Evolutionary conservation across 2,113 vertebrate species (phyloP).

Genomic region (Hyperopisus bebe): DNA sequence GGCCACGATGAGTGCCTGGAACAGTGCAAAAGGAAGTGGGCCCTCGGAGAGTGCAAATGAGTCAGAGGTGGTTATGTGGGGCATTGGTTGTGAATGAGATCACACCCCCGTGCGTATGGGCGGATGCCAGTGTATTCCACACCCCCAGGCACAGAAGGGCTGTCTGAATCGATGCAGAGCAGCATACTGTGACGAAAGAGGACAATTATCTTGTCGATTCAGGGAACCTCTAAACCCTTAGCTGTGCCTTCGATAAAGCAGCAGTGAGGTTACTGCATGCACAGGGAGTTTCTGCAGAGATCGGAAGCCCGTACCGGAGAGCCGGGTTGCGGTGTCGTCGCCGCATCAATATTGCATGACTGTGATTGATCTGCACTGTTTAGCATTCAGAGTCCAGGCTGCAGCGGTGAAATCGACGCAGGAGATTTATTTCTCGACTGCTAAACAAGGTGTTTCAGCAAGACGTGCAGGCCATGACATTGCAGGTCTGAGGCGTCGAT

Average conservation of each 20-base stretch:
- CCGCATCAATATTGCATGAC: slow-evolving; percentile 1
- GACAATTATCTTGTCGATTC: not conserved
- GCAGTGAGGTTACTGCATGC: not conserved
- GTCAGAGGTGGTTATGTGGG: not conserved
- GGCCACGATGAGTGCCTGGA: not conserved
- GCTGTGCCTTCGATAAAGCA: not conserved
- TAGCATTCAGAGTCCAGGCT: slow-evolving; percentile 24
- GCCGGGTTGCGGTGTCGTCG: not conserved
- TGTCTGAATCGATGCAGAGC: not conserved
- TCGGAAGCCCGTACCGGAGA: not conserved
- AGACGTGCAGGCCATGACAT: slow-evolving; percentile 36
- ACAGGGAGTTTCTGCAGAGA: not conserved
- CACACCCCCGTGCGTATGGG: not conserved
- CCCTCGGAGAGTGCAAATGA: not conserved
- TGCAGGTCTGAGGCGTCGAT: slow-evolving; percentile 51
- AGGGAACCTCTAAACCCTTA: not conserved
- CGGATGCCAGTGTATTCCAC: not conserved
- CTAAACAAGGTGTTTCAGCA: slow-evolving; percentile 46
- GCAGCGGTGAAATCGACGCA: slow-evolving; percentile 35
- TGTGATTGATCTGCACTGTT: slow-evolving; percentile 14
- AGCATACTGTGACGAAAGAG: not conserved
- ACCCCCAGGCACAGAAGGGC: not conserved
- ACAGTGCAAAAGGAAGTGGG: not conserved
- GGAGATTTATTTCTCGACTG: slow-evolving; percentile 44
- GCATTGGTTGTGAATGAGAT: not conserved